Percentiles rank a stretch among this genome's conserved stretches.
These are phyloP conservation scores for Drosophila limbata DNA, from an alignment of 2,888 invertebrate genomes.

Conservation along the genomic window DNA sequence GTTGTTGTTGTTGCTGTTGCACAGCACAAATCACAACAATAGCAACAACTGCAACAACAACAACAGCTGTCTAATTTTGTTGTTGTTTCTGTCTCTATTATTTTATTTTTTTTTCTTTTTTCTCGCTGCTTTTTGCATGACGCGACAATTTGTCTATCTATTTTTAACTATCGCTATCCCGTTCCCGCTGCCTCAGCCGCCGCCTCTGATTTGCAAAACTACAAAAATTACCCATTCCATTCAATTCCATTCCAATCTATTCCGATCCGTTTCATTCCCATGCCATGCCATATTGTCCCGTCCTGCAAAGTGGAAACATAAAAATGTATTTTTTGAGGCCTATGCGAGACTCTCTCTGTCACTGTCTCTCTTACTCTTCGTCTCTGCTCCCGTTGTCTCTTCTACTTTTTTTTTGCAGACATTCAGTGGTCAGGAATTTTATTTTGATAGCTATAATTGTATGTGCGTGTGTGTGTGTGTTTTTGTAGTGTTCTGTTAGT, in stretches of 20 bases:
- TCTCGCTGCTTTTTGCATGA: slow-evolving; percentile 65
- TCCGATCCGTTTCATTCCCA: slow-evolving; percentile 5
- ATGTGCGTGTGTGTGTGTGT: slow-evolving; percentile 21
- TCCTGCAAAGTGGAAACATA: slow-evolving; percentile 39
- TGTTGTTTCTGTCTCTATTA: slow-evolving; percentile 27
- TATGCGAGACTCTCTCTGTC: slow-evolving; percentile 40
- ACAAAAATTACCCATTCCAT: slow-evolving; percentile 47
- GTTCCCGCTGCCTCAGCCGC: slow-evolving; percentile 29
- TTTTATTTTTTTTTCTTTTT: slow-evolving; percentile 21
- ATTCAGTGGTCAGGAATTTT: slow-evolving; percentile 75
- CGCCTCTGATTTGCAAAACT: slow-evolving; percentile 13
- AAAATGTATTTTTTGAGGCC: slow-evolving; percentile 65
- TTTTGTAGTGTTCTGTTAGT: slow-evolving; percentile 42
- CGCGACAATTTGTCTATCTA: slow-evolving; percentile 82
- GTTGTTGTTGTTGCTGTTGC: slow-evolving; percentile 1
- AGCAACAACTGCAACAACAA: slow-evolving; percentile 25
- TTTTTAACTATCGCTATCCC: slow-evolving; percentile 69
- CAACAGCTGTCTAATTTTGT: slow-evolving; percentile 34
- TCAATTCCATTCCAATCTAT: slow-evolving; percentile 28
- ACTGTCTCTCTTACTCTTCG: slow-evolving; percentile 3
- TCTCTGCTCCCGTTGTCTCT: slow-evolving; percentile 2
- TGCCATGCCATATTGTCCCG: slow-evolving; percentile 15
- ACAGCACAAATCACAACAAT: slow-evolving; percentile 38
- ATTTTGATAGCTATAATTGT: slow-evolving; percentile 61
- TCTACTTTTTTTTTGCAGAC: slow-evolving; percentile 45